phyloP scores from a whole-genome alignment of 2,113 vertebrate genomes.

The Muntiacus reevesi region DNA sequence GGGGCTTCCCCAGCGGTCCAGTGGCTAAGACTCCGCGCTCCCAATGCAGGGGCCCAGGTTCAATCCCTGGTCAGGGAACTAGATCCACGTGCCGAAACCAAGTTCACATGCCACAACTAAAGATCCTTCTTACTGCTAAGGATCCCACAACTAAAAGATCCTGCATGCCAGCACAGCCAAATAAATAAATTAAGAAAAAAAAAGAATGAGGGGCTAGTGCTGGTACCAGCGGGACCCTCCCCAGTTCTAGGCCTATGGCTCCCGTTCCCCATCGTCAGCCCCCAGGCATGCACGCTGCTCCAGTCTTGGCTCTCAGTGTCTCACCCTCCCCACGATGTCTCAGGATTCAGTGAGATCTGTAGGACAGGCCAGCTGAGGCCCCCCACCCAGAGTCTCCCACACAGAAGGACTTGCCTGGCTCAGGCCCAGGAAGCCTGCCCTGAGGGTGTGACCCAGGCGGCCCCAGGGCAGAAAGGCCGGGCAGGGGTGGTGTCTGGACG shows the following conservation, averaged over 20 bases:
- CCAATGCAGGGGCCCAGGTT: neutral
- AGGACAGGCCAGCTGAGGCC: neutral
- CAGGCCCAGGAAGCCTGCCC: neutral
- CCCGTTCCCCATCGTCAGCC: fast-evolving
- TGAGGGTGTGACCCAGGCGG: neutral
- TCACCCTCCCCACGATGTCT: neutral
- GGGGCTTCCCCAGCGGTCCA: neutral
- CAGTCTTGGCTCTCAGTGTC: neutral
- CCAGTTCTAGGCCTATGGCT: neutral
- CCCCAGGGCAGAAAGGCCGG: neutral
- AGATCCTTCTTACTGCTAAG: neutral
- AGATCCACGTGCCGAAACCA: neutral
- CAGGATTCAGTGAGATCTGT: neutral
- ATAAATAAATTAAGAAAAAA: neutral
- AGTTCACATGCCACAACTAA: neutral
- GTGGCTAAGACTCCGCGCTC: neutral
- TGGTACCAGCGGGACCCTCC: neutral
- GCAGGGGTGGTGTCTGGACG: neutral
- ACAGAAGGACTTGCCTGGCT: neutral
- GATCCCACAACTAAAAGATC: neutral
- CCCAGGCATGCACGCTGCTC: neutral
- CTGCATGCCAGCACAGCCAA: neutral
- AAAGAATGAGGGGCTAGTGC: neutral
- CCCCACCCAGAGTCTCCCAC: neutral
- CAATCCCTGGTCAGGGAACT: neutral